Evolutionary conservation across 1,140 invertebrate species (phyloP), one percentile per base, ranked within the genome.

Genomic region (Drosophila arawakana): DNA sequence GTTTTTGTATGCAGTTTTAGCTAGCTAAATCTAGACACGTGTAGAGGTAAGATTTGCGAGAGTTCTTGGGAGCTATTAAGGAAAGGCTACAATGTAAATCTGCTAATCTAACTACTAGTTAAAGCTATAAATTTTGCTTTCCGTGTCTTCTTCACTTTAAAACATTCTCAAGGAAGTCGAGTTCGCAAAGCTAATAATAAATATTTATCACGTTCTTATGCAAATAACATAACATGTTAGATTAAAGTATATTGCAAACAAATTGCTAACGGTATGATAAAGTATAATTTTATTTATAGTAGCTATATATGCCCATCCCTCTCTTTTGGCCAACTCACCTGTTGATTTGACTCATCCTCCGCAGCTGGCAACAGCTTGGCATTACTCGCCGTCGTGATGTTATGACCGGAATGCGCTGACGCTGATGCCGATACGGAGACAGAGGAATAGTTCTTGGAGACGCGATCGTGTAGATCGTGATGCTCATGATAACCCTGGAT

Each of bases 341-440:
- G 91, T 46, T 91, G 71, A 71, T 92, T 92, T 55, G 84, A 71
- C 55, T 92, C 91, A 74, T 92, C 91, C 57, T 91, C 90, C 3
- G 62, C 60, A 7, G 78, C 60, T 8, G 88, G 80, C 68, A 92
- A 55, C 21, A 91, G 57, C 55, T 91, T 91, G 13, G 85, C 88
- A 76, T 90, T 92, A 62, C 90, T 91, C 50, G 84, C 90, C 54
- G 85, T 92, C n/a, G 90, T 82, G 15, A 92, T 78, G 37, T 85
- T 90, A 57, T 91, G 91, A 8, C 79, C 58, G 30, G 85, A 85
- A 41, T 80, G 74, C 11, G 71, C 79, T 2, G 81, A 85, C 6
- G 81, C 71, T 3, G 81, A 85, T 5, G 81, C 71, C 41, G 82
- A 70, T 1, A 72, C 83, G 10, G 82, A 73, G 21, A 69, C 71